Evolutionary conservation across 1,140 invertebrate genomes (phyloP).

Genomic region (Drosophila sechellia): DNA sequence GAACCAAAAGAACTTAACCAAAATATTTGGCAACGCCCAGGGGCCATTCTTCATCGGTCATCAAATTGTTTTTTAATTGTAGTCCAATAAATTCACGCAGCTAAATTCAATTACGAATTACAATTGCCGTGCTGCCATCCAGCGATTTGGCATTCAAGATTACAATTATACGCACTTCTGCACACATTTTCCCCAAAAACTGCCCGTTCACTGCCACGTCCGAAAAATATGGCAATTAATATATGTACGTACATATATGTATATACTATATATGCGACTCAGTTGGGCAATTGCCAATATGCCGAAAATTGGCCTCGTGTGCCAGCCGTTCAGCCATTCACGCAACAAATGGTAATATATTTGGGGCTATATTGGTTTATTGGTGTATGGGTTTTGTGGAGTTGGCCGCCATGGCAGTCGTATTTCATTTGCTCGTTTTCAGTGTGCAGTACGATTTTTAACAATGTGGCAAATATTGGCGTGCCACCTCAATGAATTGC

Average conservation of each 20-base stretch:
- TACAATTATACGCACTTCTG: conserved; percentile 46
- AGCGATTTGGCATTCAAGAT: conserved; percentile 50
- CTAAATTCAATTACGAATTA: conserved; percentile 58
- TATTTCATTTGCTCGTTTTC: conserved; percentile 31
- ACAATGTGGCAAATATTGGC: conserved; percentile 63
- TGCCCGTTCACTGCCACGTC: neutral
- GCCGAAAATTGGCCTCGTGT: conserved; percentile 28
- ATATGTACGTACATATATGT: conserved; percentile 4
- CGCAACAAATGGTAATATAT: conserved; percentile 33
- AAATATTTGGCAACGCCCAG: conserved; percentile 1
- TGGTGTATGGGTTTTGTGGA: too few relatives aligned
- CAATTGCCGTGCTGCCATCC: conserved; percentile 5
- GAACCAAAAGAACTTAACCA: neutral
- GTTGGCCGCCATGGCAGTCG: neutral
- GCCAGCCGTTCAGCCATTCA: conserved; percentile 19
- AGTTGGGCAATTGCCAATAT: conserved; percentile 44
- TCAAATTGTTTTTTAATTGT: conserved; percentile 57
- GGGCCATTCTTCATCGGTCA: conserved; percentile 1
- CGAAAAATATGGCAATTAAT: conserved; percentile 66
- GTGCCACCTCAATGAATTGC: conserved; percentile 15
- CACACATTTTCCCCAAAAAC: conserved; percentile 13
- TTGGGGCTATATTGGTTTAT: neutral
- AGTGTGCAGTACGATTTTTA: conserved; percentile 39
- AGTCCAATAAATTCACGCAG: conserved; percentile 31
- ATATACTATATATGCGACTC: neutral